phyloP scores from a whole-genome alignment of 1,140 invertebrate genomes.

The Aphidius ervi region DNA sequence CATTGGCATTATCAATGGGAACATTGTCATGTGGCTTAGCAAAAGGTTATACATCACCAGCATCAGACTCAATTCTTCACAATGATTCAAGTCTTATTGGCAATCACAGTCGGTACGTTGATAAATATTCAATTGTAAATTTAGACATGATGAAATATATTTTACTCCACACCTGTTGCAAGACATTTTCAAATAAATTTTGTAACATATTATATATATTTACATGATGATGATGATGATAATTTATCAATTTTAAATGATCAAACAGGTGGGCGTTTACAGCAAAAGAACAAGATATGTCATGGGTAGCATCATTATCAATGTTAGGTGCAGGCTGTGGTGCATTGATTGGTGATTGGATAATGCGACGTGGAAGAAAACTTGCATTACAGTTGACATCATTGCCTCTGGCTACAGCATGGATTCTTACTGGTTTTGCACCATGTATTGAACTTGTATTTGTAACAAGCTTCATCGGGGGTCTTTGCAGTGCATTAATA shows the following conservation, averaged over 20 bases:
- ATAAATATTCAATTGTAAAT: no score
- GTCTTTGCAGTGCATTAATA: conserved; percentile 74
- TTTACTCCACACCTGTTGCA: no score
- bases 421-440: conserved; percentile 73
- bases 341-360: conserved; percentile 69
- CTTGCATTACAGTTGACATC: conserved; percentile 65
- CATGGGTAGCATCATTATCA: conserved; percentile 77
- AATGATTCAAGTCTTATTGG: conserved; percentile 47
- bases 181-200: no score
- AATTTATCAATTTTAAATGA: no score
- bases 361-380: conserved; percentile 69
- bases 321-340: conserved; percentile 75
- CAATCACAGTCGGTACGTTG: conserved; percentile 47
- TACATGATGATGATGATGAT: no score
- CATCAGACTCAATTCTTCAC: conserved; percentile 75
- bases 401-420: conserved; percentile 68
- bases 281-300: conserved; percentile 71
- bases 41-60: conserved; percentile 80
- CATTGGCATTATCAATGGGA: conserved; percentile 74
- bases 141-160: no score
- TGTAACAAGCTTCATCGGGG: conserved; percentile 71
- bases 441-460: conserved; percentile 72
- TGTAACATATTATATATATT: no score
- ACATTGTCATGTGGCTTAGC: conserved; percentile 76
- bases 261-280: conserved; percentile 45